A percentile compares a stretch with the other conserved stretches of the same genome.
Evolutionary conservation across 2,797 vertebrate species (phyloP).

Genomic region (Cryptoprocta ferox): DNA sequence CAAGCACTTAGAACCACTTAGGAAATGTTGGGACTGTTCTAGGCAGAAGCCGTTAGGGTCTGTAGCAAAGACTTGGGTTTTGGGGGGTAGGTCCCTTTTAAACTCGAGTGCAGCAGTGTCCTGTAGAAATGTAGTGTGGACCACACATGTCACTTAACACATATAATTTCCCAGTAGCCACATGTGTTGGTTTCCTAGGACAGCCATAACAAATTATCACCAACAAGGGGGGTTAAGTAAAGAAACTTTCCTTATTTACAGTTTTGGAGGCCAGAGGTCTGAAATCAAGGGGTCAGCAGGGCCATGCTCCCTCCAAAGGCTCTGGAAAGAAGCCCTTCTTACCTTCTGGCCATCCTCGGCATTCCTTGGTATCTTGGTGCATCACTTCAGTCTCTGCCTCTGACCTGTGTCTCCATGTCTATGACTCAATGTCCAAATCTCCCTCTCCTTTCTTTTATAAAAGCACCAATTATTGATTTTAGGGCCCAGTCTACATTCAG

Average conservation of each 20-base stretch:
- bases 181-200: background rate
- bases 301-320: background rate
- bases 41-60: background rate
- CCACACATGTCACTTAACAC: background rate
- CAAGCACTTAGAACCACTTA: background rate
- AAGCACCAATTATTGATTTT: background rate
- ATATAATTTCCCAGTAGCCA: background rate
- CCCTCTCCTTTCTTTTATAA: background rate
- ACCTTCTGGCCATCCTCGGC: background rate
- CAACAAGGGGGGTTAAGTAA: background rate
- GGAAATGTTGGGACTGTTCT: background rate
- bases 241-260: background rate
- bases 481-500: background rate
- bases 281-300: background rate
- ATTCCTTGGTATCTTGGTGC: background rate
- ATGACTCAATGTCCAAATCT: background rate
- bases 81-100: background rate
- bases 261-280: background rate
- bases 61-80: background rate
- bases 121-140: background rate
- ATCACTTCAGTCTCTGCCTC: background rate
- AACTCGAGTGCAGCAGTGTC: background rate
- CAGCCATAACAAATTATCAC: background rate
- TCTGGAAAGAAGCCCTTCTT: background rate
- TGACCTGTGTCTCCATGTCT: background rate